phyloP scores from a whole-genome alignment of 1,140 invertebrate genomes.

The Whitmania pigra region DNA sequence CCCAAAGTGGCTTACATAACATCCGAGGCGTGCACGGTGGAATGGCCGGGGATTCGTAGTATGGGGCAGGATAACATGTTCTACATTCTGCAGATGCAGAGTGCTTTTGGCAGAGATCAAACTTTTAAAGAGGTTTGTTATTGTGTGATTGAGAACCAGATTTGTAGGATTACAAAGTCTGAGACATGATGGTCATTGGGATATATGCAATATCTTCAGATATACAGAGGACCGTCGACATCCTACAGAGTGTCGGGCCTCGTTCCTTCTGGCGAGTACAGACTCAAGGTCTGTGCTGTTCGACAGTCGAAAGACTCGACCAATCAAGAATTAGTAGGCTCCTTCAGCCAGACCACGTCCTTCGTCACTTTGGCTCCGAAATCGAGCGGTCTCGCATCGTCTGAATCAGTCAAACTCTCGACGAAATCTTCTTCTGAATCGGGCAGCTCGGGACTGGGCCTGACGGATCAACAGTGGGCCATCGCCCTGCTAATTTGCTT shows the following conservation, averaged over 20 bases:
- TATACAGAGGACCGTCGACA: conserved; percentile 57
- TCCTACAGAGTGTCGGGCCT: conserved; percentile 54
- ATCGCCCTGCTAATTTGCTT: conserved; percentile 52
- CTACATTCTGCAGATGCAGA: conserved; percentile 54
- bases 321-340: conserved; percentile 47
- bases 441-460: conserved; percentile 29
- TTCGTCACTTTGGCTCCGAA: conserved; percentile 44
- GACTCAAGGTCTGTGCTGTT: conserved; percentile 58
- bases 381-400: conserved; percentile 16
- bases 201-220: conserved; percentile 41
- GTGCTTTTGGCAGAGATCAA: conserved; percentile 48
- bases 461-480: conserved; percentile 55
- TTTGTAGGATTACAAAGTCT: too few relatives aligned
- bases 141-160: neutral
- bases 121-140: conserved; percentile 48
- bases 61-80: conserved; percentile 51
- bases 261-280: conserved; percentile 57
- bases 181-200: too few relatives aligned
- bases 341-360: conserved; percentile 51
- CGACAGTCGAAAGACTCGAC: conserved; percentile 44
- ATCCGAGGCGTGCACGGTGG: conserved; percentile 43
- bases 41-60: conserved; percentile 47
- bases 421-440: conserved; percentile 22
- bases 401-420: conserved; percentile 15
- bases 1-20: conserved; percentile 48